Evolutionary conservation across 2,888 invertebrate species (phyloP).

Genomic region (Ypsolopha scabrella): DNA sequence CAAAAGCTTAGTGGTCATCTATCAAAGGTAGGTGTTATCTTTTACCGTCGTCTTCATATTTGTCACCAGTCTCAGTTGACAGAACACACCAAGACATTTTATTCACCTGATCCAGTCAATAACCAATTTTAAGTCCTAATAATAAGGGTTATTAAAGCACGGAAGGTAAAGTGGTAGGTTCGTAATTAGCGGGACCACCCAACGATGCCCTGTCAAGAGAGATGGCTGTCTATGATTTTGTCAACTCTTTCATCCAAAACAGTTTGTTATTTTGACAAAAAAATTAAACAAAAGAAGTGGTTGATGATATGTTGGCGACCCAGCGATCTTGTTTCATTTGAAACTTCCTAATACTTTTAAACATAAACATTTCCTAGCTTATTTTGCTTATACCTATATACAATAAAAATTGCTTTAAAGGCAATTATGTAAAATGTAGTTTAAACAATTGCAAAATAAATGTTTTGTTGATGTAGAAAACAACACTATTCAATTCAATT

Average conservation of each 20-base stretch:
- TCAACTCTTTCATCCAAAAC: constrained; percentile 15
- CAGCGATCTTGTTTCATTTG: too few species aligned
- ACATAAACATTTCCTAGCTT: too few species aligned
- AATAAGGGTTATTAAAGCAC: background rate
- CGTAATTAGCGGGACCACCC: constrained; percentile 47
- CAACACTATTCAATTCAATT: too few species aligned
- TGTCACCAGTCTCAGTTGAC: constrained; percentile 23
- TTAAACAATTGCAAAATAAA: too few species aligned
- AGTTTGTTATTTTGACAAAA: constrained; percentile 5
- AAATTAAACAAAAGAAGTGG: constrained; percentile 11
- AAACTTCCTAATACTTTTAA: too few species aligned
- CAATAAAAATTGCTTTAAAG: too few species aligned
- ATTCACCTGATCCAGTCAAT: background rate
- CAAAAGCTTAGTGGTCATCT: constrained; percentile 6
- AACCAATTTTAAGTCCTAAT: background rate
- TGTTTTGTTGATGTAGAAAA: too few species aligned
- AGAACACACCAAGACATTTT: background rate
- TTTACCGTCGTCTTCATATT: constrained; percentile 29
- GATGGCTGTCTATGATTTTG: constrained; percentile 21
- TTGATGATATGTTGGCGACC: constrained; percentile 7
- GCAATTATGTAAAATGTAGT: too few species aligned
- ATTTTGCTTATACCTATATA: too few species aligned
- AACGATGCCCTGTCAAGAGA: constrained; percentile 20
- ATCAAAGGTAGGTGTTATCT: constrained; percentile 26
- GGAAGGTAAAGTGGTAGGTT: background rate